Conservation (phyloP, 64 coral and sea anemone genomes). For the Platygyra sinensis region DNA sequence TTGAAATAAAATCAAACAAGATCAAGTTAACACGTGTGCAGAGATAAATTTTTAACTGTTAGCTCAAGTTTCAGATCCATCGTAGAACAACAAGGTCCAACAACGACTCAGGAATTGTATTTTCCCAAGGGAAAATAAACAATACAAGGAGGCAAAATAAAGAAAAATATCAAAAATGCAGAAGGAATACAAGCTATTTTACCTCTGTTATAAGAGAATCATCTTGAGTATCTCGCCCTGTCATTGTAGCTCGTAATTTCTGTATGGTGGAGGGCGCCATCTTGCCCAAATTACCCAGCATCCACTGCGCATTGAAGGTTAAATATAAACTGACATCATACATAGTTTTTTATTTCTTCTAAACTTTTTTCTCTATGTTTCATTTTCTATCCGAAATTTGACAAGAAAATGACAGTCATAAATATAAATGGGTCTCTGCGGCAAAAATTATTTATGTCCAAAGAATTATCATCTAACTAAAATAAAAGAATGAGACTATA, state of each 20-base stretch:
- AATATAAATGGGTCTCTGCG: too few relatives aligned
- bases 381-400: neutral
- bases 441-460: too few relatives aligned
- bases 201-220: constrained; percentile 98
- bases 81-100: too few relatives aligned
- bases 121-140: too few relatives aligned
- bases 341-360: neutral
- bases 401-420: too few relatives aligned
- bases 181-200: neutral
- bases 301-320: constrained; percentile 5
- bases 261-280: constrained; percentile 96
- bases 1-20: too few relatives aligned
- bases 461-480: too few relatives aligned
- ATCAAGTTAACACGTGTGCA: too few relatives aligned
- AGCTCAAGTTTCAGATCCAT: too few relatives aligned
- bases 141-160: neutral
- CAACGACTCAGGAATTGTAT: too few relatives aligned
- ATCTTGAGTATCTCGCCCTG: constrained; percentile 75
- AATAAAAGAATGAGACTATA: too few relatives aligned
- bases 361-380: neutral
- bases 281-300: constrained; percentile 63
- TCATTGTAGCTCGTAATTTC: constrained; percentile 84
- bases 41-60: too few relatives aligned
- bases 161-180: neutral
- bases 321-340: neutral